Percentiles rank a stretch among this genome's conserved stretches.
These are phyloP conservation scores for Drosophila willistoni DNA, from an alignment of 1,140 invertebrate species.

Conservation along the genomic window DNA sequence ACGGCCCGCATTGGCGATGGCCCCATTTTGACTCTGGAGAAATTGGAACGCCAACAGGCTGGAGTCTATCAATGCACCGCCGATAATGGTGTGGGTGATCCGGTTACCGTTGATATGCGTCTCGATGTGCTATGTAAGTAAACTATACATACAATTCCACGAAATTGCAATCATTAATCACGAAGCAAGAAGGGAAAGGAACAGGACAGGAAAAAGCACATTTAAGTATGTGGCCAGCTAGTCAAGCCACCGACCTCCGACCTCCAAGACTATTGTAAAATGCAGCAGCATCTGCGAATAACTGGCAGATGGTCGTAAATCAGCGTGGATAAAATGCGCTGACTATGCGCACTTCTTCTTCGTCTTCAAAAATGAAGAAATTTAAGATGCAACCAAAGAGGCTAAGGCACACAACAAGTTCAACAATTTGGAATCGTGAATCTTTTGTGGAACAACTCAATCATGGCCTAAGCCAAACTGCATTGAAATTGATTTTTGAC, in stretches of 20 bases:
- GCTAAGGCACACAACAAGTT: not conserved
- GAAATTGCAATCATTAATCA: constrained; percentile 27
- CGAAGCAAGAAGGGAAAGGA: too few species aligned
- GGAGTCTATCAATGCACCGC: constrained; percentile 88
- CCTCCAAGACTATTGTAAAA: not conserved
- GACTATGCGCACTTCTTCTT: not conserved
- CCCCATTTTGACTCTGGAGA: constrained; percentile 86
- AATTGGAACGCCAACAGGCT: constrained; percentile 86
- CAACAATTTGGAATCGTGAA: constrained; percentile 29
- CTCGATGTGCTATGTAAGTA: constrained; percentile 87
- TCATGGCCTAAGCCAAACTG: constrained; percentile 40
- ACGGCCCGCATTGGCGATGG: constrained; percentile 85
- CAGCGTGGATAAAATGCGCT: not conserved
- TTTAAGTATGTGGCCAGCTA: constrained; percentile 1
- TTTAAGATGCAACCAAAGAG: not conserved
- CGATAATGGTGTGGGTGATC: constrained; percentile 87
- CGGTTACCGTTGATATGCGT: constrained; percentile 86
- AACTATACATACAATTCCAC: not conserved
- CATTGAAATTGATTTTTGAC: constrained; percentile 67
- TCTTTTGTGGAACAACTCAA: constrained; percentile 22
- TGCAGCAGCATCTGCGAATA: constrained; percentile 2
- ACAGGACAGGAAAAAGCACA: not conserved
- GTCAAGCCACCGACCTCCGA: not conserved
- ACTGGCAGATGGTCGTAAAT: not conserved
- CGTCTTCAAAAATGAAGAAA: not conserved